A percentile compares a stretch with the other conserved stretches of the same genome.
These are phyloP conservation scores for Melanaphis sacchari DNA, from an alignment of 1,140 invertebrate genomes.

Conservation along the genomic window DNA sequence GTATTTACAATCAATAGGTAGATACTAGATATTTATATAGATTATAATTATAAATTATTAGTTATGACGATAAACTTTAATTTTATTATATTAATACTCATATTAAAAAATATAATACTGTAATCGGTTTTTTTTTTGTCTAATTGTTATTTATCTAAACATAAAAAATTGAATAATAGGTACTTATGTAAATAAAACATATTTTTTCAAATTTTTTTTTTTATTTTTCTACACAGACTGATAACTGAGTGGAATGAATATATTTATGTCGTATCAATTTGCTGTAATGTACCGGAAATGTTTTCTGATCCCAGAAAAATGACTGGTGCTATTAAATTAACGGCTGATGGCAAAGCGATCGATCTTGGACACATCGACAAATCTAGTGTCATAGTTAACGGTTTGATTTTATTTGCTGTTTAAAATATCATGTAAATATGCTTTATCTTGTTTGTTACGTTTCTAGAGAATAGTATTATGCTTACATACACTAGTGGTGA, in stretches of 20 bases:
- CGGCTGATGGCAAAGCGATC: background rate
- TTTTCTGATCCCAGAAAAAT: background rate
- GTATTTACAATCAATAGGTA: too few species aligned
- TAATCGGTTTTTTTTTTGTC: too few species aligned
- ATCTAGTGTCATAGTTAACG: background rate
- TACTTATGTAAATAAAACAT: background rate
- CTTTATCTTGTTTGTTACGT: background rate
- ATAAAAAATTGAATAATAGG: background rate
- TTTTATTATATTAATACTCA: too few species aligned
- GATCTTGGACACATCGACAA: constrained; percentile 8
- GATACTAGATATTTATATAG: too few species aligned
- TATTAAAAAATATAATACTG: too few species aligned
- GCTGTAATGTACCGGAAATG: background rate
- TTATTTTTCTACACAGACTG: background rate
- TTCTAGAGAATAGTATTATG: background rate
- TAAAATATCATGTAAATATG: background rate
- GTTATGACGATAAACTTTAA: too few species aligned
- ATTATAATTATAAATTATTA: too few species aligned
- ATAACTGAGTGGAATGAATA: background rate
- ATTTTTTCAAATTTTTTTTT: background rate
- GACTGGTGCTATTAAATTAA: background rate
- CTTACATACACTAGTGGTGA: constrained; percentile 25
- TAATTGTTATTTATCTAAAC: background rate
- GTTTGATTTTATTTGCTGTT: background rate
- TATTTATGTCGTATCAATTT: background rate